phyloP scores from a whole-genome alignment of 2,797 vertebrate genomes.

The Tamandua tetradactyla region DNA sequence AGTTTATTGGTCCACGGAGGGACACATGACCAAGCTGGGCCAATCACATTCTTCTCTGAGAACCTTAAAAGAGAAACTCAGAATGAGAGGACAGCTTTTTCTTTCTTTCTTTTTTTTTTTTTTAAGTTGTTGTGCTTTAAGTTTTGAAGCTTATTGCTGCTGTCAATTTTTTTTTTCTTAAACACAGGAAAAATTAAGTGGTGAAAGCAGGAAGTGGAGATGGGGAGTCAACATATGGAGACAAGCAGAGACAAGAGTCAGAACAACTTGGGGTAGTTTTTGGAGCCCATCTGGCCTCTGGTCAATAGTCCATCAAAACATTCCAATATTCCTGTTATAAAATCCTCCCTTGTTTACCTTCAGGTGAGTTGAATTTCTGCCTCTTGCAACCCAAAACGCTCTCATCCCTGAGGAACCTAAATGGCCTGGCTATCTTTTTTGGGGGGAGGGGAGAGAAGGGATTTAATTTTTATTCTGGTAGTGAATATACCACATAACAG shows the following conservation, averaged over 20 bases:
- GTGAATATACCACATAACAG: too few relatives aligned
- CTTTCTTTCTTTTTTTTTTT: too few relatives aligned
- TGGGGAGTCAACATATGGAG: neutral
- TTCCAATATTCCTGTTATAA: accelerated
- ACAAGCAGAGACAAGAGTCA: too few relatives aligned
- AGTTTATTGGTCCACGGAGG: neutral
- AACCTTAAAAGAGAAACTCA: neutral
- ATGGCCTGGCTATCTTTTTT: too few relatives aligned
- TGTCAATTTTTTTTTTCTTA: neutral
- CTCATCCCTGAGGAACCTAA: neutral
- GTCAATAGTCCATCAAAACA: accelerated
- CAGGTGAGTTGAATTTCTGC: neutral
- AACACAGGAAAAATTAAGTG: neutral
- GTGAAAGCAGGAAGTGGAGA: neutral
- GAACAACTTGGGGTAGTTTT: neutral
- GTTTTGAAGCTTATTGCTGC: neutral
- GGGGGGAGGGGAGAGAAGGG: too few relatives aligned
- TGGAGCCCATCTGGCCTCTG: too few relatives aligned
- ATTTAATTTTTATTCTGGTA: too few relatives aligned
- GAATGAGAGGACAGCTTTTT: neutral
- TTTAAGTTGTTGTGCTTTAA: accelerated
- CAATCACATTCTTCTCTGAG: neutral
- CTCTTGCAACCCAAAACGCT: neutral
- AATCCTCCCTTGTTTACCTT: neutral
- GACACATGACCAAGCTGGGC: neutral